These are phyloP conservation scores for Dromas ardeola DNA, from an alignment of 2,113 vertebrate genomes.

Conservation along the genomic window DNA sequence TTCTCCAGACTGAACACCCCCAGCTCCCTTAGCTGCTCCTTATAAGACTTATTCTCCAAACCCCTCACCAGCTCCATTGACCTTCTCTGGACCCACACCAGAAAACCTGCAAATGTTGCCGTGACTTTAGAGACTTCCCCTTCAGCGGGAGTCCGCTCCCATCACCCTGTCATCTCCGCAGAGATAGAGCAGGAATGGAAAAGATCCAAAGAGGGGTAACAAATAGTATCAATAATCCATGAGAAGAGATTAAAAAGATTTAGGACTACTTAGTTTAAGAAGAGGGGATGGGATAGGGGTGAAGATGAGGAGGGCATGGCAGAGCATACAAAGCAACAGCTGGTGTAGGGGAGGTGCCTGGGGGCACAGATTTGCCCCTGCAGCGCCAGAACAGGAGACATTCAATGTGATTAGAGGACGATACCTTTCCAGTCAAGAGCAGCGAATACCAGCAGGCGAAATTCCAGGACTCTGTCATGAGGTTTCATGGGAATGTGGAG, in stretches of 20 bases:
- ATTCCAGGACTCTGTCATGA: neutral
- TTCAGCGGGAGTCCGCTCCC: neutral
- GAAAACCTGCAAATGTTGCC: neutral
- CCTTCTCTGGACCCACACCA: no score
- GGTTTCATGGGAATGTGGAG: neutral
- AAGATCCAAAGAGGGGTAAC: slow-evolving; percentile 28
- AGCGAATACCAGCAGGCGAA: neutral
- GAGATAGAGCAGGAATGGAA: neutral
- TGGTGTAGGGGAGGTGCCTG: neutral
- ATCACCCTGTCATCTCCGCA: neutral
- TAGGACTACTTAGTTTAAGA: neutral
- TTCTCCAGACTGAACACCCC: no score
- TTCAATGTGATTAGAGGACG: accelerated
- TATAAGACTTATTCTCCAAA: no score
- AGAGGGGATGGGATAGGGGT: neutral
- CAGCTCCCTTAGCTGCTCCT: no score
- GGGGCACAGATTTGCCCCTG: neutral
- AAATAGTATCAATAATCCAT: slow-evolving; percentile 54
- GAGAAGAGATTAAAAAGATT: slow-evolving; percentile 23
- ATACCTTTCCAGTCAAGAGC: neutral
- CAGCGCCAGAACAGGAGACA: neutral
- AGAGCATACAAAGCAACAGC: neutral
- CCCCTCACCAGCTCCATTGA: no score
- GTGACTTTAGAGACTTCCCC: neutral
- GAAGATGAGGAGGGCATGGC: neutral